Base-by-base conservation (phyloP, 2,113 vertebrate species). In the Proterorhinus semilunaris region DNA sequence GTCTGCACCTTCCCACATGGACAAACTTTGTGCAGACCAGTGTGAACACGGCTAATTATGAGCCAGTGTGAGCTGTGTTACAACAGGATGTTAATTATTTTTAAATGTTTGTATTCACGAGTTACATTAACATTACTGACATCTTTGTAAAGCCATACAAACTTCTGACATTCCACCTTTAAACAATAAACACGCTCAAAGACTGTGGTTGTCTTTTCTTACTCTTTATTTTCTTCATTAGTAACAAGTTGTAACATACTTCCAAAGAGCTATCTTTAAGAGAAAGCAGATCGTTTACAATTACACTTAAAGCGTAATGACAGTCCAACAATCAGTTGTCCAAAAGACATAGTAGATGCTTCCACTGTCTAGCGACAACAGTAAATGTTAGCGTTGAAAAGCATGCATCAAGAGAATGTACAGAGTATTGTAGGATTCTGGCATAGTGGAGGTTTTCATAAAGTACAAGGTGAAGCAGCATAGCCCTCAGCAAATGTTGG, bases 281-380 rank as follows among this genome's bases (percentile, higher is more conserved):
- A 75, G 44, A 71, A 72, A 71, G 47, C 59, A 61, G 52, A 68
- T 45, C 44, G 72, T 62, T 79, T 36, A 79, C 65, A 59, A 61
- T 74, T 62, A 79, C 65, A 69, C 49, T 79, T 78, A 8, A 62
- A 77, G 62, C 65, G 42, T 61, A 79, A 71, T 79, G 52, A 70
- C 82, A 81, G 66, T 76, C 79, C 63, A 65, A 79, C 72, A 79
- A 79, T 67, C 78, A 75, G 48, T 51, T 54, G 66, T 79, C 75
- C 62, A 62, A 68, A 51, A 64, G 48, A 78, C 63, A 70, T 6
- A 70, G 5, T 6, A 68, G 5, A 65, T 45, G 36, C 67, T 43
- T 52, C 72, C 51, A 75, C 48, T 54, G 36, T 1, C 47, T 64
- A 65, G 58, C 66, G 54, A 73, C 61, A 51, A 58, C 42, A 71